A percentile compares a stretch with the other conserved stretches of the same genome.
These are phyloP conservation scores for Conus canariensis DNA, from an alignment of 2,888 invertebrate species.

Conservation along the genomic window DNA sequence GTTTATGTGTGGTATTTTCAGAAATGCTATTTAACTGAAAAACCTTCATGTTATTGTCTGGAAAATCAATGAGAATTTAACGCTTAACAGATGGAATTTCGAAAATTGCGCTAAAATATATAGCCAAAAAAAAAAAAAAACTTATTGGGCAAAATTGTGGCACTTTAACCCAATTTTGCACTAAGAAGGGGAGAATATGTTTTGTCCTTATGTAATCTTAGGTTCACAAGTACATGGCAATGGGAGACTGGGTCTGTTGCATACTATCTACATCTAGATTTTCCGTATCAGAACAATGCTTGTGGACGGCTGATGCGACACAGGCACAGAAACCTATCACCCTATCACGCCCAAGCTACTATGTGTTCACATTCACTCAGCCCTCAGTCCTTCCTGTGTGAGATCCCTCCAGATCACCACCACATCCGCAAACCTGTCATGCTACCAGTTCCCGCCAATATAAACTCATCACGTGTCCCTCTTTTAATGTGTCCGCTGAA, in stretches of 20 bases:
- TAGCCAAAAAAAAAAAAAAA: too few relatives aligned
- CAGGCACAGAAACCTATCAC: background rate
- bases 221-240: background rate
- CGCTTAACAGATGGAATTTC: too few relatives aligned
- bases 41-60: too few relatives aligned
- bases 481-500: background rate
- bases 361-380: background rate
- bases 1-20: too few relatives aligned
- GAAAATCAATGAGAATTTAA: too few relatives aligned
- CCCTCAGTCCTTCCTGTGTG: background rate
- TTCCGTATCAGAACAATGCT: too few relatives aligned
- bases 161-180: too few relatives aligned
- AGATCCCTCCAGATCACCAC: background rate
- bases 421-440: background rate
- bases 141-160: too few relatives aligned
- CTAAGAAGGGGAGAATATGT: too few relatives aligned
- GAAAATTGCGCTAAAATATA: too few relatives aligned
- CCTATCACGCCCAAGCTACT: background rate
- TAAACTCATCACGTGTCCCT: background rate
- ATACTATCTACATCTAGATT: background rate
- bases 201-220: background rate
- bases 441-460: background rate
- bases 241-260: background rate
- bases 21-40: too few relatives aligned
- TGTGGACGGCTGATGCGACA: background rate